Base-by-base conservation (phyloP, 2,888 invertebrate genomes). In the Melieria crassipennis region DNA sequence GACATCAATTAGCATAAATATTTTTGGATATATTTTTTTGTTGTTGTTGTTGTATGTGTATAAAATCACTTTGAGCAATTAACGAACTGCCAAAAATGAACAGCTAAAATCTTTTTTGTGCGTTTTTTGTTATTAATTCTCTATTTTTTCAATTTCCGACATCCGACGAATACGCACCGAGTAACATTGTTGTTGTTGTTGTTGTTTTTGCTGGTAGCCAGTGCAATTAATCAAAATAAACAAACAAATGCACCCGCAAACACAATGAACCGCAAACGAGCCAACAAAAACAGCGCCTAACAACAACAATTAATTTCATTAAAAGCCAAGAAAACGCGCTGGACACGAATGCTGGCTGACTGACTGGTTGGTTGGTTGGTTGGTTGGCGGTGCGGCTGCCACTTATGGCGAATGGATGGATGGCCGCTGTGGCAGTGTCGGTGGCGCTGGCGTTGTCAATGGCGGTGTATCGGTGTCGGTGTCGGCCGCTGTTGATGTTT, bases 161-260 rank as follows among this genome's bases (percentile, higher is more conserved):
- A 30, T 30, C 30, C 30, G 3, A 30, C 3, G 30, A 3, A n/a
- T 16, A 50, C 52, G 30, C 57, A 68, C 57, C n/a, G 58, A 13
- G 42, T 5, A 5, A 7, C 46, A 30, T 58, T 57, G 57, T 47
- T 66, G 16, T 57, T 57, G 46, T 11, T 42, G 13, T 6, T 13
- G 52, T 13, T 30, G n/a, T 58, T 13, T 48, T 30, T 11, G 47
- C 16, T 46, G 13, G 48, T 56, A 56, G 57, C 57, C 46, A 55
- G n/a, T 61, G 62, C 57, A 71, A 71, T 71, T 66, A 71, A 66
- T 71, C 70, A 63, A 61, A 60, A 30, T 30, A 30, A 30, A 30
- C 13, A n/a, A 61, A 45, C 50, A 61, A 61, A n/a, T n/a, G 58
- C 30, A 58, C 50, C 11, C 45, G 43, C 62, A 52, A 10, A 63